Base-by-base conservation (phyloP, 2,113 vertebrate species). In the western clawed frog (Xenopus tropicalis) region DNA sequence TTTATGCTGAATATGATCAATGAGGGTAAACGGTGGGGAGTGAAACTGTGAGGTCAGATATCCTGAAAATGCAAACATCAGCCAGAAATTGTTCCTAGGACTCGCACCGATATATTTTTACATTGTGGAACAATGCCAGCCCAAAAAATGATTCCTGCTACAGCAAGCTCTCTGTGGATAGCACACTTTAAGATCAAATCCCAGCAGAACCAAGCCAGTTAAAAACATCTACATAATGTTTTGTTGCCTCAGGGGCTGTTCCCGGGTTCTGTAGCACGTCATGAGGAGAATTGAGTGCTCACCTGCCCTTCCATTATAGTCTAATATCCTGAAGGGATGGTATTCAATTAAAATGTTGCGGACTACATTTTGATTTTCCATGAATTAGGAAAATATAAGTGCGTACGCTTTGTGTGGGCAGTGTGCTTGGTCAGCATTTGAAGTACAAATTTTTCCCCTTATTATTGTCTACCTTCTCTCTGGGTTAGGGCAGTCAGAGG, bases 161-260 rank as follows among this genome's bases (percentile, higher is more conserved):
- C 25, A 76, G 73, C 24, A 23, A 76, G 43, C 25, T 76, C 73
- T 59, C 73, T 16, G 42, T 44, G 66, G 73, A 69, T 52, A 59
- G 21, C 20, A 51, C 66, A 44, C 29, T 76, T 62, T 69, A 76
- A 56, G 66, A 44, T 69, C 21, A 69, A 63, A 69, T 76, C 73
- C 73, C 73, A 76, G 58, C 57, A 69, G 73, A 76, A 42, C 73
- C 46, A 63, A 69, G 57, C 46, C 73, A 69, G 66, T 76, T 76
- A 76, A 64, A 74, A 76, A 76, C 66, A 76, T 76, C 73, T 76
- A 69, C 73, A 76, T 76, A 76, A 76, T 21, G 66, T 76, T 76
- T 52, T 43, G 58, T 76, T 63, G 73, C 73, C 66, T 74, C 58
- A 5, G 66, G 73, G 59, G 73, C 25, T 69, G 66, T 76, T 76